Evolutionary conservation across 2,113 vertebrate genomes (phyloP), one percentile per base, ranked within the genome.

Genomic region (Pleuronectes platessa): DNA sequence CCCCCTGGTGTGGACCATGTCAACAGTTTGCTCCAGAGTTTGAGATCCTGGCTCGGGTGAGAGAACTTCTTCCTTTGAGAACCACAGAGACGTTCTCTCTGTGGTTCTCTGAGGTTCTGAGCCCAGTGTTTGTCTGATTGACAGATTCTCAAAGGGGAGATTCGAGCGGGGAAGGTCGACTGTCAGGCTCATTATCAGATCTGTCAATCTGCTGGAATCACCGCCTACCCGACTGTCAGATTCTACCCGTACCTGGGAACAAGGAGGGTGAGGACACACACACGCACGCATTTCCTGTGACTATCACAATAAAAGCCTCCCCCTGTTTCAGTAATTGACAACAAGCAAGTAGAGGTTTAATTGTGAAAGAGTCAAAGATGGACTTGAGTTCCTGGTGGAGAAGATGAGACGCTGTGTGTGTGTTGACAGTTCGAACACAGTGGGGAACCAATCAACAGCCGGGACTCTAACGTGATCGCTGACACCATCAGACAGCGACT

Each of bases 1-100:
- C 98, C 68, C 97, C 98, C 10, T 99, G 98, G 98, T 99, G 98
- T 89, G 97, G 97, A 68, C 98, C 97, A 66, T 99, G 98, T 83
- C 96, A 97, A 42, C 96, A 95, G 77, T 99, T 99, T 84, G 96
- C 97, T 83, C 97, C 98, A 2, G 98, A 99, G 88, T 99, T 99
- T 93, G 98, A 99, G 84, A 90, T 96, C 10, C 84, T 99, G 18
- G 98, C 98, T 81, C 94, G 94, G 94, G 98, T 99, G 91, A 87
- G 94, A 61, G 8, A 2, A 8, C 0, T 14, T 12, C 35, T 26
- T 14, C 4, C n/a, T 67, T 49, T 6, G 21, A 37, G 27, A 20
- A 20, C 9, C 5, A 47, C 5, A 47, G 45, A 14, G 13, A 47
- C 47, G n/a, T 4, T 78, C 2, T 71, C 10, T 20, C 0, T 26